Percentiles rank a stretch among this genome's conserved stretches.
phyloP scores from a whole-genome alignment of 92 coral and sea anemone genomes.

The Isaurus tuberculatus region DNA sequence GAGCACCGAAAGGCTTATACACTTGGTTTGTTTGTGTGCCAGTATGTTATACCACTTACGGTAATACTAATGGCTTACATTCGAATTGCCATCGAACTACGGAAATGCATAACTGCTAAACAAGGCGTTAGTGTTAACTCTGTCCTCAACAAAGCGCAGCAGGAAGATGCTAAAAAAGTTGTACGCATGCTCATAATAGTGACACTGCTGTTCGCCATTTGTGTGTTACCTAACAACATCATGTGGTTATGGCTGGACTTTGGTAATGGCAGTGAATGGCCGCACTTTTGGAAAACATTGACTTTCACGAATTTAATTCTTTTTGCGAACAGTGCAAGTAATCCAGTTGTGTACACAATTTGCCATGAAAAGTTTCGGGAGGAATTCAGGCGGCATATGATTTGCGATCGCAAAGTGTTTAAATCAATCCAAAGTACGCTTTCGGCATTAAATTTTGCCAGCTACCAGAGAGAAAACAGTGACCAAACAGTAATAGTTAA shows the following conservation, averaged over 20 bases:
- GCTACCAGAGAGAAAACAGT: conserved; percentile 26
- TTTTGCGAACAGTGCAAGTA: conserved; percentile 95
- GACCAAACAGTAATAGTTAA: not conserved
- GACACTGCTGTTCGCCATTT: conserved; percentile 90
- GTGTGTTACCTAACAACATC: conserved; percentile 89
- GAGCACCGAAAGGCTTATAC: conserved; percentile 81
- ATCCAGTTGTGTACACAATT: conserved; percentile 94
- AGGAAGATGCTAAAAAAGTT: conserved; percentile 86
- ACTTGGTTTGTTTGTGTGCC: conserved; percentile 74
- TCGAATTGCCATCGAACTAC: conserved; percentile 79
- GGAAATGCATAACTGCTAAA: conserved; percentile 60
- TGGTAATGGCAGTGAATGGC: conserved; percentile 76
- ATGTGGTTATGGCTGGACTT: conserved; percentile 99
- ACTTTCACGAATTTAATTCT: conserved; percentile 87
- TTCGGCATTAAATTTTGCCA: not conserved
- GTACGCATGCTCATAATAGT: conserved; percentile 96
- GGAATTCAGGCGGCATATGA: conserved; percentile 75
- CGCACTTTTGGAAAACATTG: conserved; percentile 76
- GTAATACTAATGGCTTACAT: conserved; percentile 80
- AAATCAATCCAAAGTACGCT: conserved; percentile 47
- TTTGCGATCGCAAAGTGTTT: conserved; percentile 68
- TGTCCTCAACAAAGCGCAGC: conserved; percentile 83
- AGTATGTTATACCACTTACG: conserved; percentile 79
- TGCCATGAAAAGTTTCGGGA: conserved; percentile 97
- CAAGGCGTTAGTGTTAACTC: conserved; percentile 65